Evolutionary conservation across 2,797 vertebrate species (phyloP).

Genomic region (Pogonophryne albipinna): DNA sequence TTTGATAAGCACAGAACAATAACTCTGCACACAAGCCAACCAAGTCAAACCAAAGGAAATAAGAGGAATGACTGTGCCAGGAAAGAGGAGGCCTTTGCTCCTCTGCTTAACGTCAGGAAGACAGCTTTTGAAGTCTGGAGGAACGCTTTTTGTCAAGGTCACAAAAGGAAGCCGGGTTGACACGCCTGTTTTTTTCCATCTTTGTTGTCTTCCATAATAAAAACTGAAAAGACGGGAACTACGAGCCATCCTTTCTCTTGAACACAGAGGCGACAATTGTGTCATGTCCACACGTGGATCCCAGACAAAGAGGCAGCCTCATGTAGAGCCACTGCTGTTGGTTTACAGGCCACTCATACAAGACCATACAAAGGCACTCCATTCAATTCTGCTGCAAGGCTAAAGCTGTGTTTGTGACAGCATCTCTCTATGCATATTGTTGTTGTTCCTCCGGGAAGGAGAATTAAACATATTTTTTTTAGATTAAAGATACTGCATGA

Average conservation of each 20-base stretch:
- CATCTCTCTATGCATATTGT: constrained; percentile 67
- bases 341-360: constrained; percentile 72
- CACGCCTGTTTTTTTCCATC: constrained; percentile 77
- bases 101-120: constrained; percentile 62
- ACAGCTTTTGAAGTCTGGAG: constrained; percentile 66
- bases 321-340: constrained; percentile 61
- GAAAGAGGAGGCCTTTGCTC: constrained; percentile 73
- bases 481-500: constrained; percentile 41
- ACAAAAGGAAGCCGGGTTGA: constrained; percentile 65
- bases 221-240: constrained; percentile 68
- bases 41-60: constrained; percentile 75
- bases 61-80: constrained; percentile 65
- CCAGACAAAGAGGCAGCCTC: constrained; percentile 77
- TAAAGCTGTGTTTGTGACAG: constrained; percentile 64
- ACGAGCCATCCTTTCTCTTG: constrained; percentile 70
- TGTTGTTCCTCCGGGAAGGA: constrained; percentile 41
- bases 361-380: constrained; percentile 73
- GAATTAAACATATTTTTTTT: constrained; percentile 34
- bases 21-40: constrained; percentile 46
- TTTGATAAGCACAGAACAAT: constrained; percentile 77
- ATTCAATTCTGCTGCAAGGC: constrained; percentile 71
- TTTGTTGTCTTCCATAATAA: constrained; percentile 66
- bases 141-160: constrained; percentile 73
- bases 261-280: constrained; percentile 79
- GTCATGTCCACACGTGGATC: constrained; percentile 67